Evolutionary conservation across 1,140 invertebrate species (phyloP).

Genomic region (Drosophila triauraria): DNA sequence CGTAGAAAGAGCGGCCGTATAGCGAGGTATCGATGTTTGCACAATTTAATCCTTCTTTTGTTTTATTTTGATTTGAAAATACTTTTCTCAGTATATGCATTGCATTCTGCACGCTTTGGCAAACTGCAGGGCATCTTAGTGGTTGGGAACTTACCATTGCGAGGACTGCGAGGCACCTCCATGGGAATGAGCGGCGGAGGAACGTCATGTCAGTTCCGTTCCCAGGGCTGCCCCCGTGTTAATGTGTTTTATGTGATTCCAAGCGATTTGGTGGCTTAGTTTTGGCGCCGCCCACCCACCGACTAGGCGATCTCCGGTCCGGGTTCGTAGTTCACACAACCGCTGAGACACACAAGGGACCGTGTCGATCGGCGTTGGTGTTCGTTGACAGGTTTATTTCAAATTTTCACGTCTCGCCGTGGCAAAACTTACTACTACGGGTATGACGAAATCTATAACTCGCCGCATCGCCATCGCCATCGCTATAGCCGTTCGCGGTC

Average conservation of each 20-base stretch:
- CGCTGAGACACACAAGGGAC: constrained; percentile 17
- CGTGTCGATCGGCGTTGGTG: constrained; percentile 65
- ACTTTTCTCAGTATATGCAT: constrained; percentile 24
- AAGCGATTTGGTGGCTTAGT: constrained; percentile 73
- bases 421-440: constrained; percentile 32
- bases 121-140: constrained; percentile 62
- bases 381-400: constrained; percentile 83
- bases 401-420: constrained; percentile 63
- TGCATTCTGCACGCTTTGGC: constrained; percentile 68
- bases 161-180: constrained; percentile 36
- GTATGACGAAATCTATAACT: constrained; percentile 83
- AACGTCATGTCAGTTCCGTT: constrained; percentile 63
- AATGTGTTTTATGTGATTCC: constrained; percentile 81
- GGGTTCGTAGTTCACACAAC: constrained; percentile 79
- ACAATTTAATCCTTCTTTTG: too few relatives aligned
- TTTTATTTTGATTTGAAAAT: constrained; percentile 1
- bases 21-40: too few relatives aligned
- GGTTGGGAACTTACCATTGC: constrained; percentile 30
- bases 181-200: constrained; percentile 48
- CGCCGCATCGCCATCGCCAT: constrained; percentile 68
- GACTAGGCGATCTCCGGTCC: constrained; percentile 57
- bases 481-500: constrained; percentile 51
- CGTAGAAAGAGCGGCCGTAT: too few relatives aligned
- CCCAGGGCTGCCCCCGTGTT: constrained; percentile 67
- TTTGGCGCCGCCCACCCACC: constrained; percentile 78